phyloP scores from a whole-genome alignment of 2,113 vertebrate genomes.

The Eretmochelys imbricata region DNA sequence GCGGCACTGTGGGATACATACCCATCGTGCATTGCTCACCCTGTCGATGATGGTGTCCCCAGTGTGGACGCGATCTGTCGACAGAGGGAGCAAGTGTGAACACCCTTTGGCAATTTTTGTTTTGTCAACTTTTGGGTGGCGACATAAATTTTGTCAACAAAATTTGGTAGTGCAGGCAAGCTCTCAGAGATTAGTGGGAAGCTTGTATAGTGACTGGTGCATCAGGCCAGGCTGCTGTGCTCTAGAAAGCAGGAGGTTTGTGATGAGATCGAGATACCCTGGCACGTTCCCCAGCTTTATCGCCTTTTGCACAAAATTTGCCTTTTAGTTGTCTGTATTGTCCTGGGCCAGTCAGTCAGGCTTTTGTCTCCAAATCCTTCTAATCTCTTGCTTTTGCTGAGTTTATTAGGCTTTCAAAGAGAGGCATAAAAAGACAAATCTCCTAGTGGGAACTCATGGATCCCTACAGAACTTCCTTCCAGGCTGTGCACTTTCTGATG shows the following conservation, averaged over 20 bases:
- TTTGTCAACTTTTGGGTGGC: too few relatives aligned
- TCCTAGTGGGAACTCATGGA: not conserved
- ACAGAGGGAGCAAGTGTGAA: too few relatives aligned
- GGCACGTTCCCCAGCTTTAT: accelerated
- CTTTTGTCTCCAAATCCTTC: slow-evolving; percentile 41
- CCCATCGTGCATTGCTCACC: too few relatives aligned
- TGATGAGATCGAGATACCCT: accelerated
- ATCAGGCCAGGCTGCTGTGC: accelerated
- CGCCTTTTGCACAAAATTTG: accelerated
- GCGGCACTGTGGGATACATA: too few relatives aligned
- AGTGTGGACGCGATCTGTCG: too few relatives aligned
- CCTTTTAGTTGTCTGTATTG: not conserved
- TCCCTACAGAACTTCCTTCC: not conserved
- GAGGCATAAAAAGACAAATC: slow-evolving; percentile 44
- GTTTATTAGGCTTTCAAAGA: slow-evolving; percentile 56
- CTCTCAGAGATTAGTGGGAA: not conserved
- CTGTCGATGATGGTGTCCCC: too few relatives aligned
- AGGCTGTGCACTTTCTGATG: not conserved
- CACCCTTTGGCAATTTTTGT: too few relatives aligned
- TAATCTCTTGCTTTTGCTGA: slow-evolving; percentile 43
- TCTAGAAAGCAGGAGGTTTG: accelerated
- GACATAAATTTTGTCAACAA: too few relatives aligned
- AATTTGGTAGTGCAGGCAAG: too few relatives aligned
- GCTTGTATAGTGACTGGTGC: accelerated
- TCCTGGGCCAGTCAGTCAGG: not conserved